Evolutionary conservation across 2,797 vertebrate genomes (phyloP).

Genomic region (Sebastiscus albofasciatus): DNA sequence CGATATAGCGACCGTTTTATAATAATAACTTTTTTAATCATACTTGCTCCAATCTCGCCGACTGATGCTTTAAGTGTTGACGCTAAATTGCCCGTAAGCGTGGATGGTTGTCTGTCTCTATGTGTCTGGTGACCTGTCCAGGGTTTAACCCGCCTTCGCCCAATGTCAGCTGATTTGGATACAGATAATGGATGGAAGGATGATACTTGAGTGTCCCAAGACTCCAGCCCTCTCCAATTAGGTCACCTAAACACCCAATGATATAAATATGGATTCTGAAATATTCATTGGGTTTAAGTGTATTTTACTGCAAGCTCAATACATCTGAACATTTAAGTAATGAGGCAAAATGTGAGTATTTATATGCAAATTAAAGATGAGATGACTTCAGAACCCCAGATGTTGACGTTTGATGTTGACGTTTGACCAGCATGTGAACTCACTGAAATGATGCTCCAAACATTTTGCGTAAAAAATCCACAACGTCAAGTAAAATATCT

Average conservation of each 20-base stretch:
- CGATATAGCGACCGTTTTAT: rapidly evolving
- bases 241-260: no score
- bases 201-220: no score
- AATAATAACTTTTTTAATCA: no score
- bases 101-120: no score
- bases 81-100: no score
- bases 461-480: neutral
- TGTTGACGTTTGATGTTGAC: conserved; percentile 3
- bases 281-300: neutral
- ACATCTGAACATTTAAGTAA: neutral
- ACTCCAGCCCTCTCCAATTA: no score
- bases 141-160: no score
- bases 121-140: no score
- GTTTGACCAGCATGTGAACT: neutral
- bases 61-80: no score
- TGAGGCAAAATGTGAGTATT: neutral
- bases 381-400: neutral
- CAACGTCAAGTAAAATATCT: neutral
- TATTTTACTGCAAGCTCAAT: neutral
- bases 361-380: neutral
- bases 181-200: no score
- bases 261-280: neutral
- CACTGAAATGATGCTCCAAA: neutral
- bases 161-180: no score
- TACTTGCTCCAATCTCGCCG: no score